These are phyloP conservation scores for Fregetta grallaria DNA, from an alignment of 2,113 vertebrate species.

Conservation along the genomic window DNA sequence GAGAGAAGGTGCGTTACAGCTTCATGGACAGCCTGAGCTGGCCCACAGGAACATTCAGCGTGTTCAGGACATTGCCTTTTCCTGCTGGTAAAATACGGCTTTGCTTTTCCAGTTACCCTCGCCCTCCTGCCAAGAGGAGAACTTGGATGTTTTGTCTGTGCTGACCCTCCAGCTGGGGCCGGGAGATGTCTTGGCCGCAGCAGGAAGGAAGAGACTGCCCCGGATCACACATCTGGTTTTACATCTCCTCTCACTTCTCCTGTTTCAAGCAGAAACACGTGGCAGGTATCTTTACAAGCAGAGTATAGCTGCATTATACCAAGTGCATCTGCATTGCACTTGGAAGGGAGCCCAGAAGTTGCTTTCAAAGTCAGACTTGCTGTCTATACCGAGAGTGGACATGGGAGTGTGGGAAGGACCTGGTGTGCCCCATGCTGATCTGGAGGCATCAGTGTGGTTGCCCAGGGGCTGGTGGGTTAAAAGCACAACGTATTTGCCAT, in stretches of 20 bases:
- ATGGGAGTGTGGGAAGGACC: not conserved
- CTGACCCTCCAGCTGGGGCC: not conserved
- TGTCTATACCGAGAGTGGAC: not conserved
- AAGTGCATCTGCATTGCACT: not conserved
- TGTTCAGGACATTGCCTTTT: not conserved
- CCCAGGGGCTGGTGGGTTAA: not conserved
- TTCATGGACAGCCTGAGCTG: not conserved
- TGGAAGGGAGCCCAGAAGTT: not conserved
- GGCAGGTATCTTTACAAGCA: constrained; percentile 22
- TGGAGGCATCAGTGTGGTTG: not conserved
- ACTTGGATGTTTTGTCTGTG: constrained; percentile 8
- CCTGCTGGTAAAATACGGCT: not conserved
- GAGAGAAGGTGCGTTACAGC: not conserved
- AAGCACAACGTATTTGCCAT: not conserved
- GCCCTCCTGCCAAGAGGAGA: not conserved
- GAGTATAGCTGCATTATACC: not conserved
- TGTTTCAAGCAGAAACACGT: constrained; percentile 17
- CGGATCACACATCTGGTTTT: not conserved
- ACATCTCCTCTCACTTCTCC: not conserved
- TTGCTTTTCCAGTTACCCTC: not conserved
- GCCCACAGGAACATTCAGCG: not conserved
- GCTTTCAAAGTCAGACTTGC: not conserved
- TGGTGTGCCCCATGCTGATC: not conserved
- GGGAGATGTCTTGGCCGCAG: not conserved
- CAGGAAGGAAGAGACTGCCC: not conserved